phyloP scores from a whole-genome alignment of 2,888 invertebrate species.

The Agyllia agylla region DNA sequence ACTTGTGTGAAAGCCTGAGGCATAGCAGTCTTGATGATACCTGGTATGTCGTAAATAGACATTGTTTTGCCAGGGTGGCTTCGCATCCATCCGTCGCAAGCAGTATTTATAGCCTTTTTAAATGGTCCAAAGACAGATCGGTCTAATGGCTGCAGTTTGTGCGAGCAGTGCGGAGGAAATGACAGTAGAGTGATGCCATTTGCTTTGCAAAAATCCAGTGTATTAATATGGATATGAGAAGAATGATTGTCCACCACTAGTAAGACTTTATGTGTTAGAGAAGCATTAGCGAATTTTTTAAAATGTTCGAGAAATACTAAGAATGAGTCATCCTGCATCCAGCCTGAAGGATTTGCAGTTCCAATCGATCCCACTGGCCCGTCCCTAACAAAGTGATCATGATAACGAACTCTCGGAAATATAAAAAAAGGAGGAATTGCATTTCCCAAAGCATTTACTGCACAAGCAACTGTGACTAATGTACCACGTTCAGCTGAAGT shows the following conservation, averaged over 20 bases:
- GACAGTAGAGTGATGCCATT: neutral
- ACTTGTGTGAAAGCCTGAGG: no score
- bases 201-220: neutral
- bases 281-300: neutral
- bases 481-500: neutral
- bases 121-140: neutral
- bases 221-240: neutral
- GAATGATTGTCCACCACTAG: neutral
- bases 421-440: no score
- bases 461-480: neutral
- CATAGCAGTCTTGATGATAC: no score
- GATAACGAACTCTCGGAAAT: no score
- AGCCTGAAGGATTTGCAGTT: no score
- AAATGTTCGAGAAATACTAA: no score
- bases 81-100: neutral
- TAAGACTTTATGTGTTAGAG: neutral
- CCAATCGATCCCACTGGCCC: no score
- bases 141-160: neutral
- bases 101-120: neutral
- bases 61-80: neutral
- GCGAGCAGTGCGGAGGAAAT: neutral
- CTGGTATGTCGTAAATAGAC: neutral
- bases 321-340: no score
- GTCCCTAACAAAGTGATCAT: no score
- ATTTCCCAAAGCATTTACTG: neutral